Conservation (phyloP, 2,113 vertebrate genomes). For the Cinclus mexicanus region DNA sequence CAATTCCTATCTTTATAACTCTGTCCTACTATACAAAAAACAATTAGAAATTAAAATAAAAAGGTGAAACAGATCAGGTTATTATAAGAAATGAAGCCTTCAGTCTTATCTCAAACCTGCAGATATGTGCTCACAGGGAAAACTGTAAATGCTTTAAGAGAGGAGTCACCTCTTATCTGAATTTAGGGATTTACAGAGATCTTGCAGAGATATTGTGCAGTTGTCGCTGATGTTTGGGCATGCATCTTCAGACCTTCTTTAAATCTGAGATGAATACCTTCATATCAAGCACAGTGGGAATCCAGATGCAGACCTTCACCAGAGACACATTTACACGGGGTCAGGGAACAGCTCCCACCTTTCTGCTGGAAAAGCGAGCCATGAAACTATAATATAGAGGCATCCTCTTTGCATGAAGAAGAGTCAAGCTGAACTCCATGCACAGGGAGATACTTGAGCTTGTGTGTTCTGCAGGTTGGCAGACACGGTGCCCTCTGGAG, state of each 20-base stretch:
- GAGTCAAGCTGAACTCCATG: background rate
- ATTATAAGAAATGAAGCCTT: background rate
- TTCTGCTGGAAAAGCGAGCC: background rate
- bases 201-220: background rate
- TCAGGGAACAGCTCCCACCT: background rate
- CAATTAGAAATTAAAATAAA: background rate
- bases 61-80: background rate
- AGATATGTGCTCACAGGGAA: background rate
- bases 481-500: background rate
- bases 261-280: background rate
- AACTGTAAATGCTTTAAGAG: background rate
- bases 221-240: background rate
- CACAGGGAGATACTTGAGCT: background rate
- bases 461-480: background rate
- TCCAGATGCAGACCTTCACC: background rate
- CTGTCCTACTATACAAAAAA: background rate
- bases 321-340: accelerated
- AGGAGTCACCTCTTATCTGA: background rate
- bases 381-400: accelerated
- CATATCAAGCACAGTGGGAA: background rate
- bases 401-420: background rate
- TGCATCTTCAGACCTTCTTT: background rate
- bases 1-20: background rate
- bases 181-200: background rate
- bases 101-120: background rate